Evolutionary conservation across 2,113 vertebrate genomes (phyloP), one percentile per base, ranked within the genome.

Genomic region (Syngnathus typhle): DNA sequence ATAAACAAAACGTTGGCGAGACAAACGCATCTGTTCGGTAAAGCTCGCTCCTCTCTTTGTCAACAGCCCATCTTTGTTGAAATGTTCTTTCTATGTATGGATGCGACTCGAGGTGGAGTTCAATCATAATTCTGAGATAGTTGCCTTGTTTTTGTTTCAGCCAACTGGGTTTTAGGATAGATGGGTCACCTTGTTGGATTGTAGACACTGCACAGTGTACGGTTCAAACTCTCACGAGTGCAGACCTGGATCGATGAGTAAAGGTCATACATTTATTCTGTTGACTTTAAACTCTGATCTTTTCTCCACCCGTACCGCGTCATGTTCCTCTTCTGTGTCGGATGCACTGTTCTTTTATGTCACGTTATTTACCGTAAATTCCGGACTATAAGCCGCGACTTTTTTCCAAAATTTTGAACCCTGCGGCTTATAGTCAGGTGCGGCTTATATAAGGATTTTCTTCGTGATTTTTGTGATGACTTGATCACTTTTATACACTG

Each of bases 171-270:
- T 19, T 51, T 21, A n/a, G 19, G 19, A n/a, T 51, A 12, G 1
- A 6, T 4, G 5, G 5, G 6, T 58, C 55, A 58, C 36, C 13
- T 27, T 58, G 27, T 58, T 15, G 23, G 16, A 51, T 51, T 51
- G 19, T 51, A 5, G 27, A 12, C 12, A 23, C 9, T 21, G 52
- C 27, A 55, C 52, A 55, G 8, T 55, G 6, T 23, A 47, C 13
- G n/a, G 52, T 55, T 21, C 9, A 55, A 23, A 21, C 65, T 54
- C 27, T 69, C 1, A 6, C 63, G 46, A 82, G 68, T 62, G 67
- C 61, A 62, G 69, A 60, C 41, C n/a, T 13, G 51, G 70, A 76
- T 84, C 81, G 67, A 80, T 78, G 76, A 71, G 60, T 47, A 77
- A 70, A 79, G 79, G 71, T 85, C 74, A 71, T 51, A 47, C 46